Evolutionary conservation across 1,140 invertebrate genomes (phyloP).

Genomic region (Penaeus indicus): DNA sequence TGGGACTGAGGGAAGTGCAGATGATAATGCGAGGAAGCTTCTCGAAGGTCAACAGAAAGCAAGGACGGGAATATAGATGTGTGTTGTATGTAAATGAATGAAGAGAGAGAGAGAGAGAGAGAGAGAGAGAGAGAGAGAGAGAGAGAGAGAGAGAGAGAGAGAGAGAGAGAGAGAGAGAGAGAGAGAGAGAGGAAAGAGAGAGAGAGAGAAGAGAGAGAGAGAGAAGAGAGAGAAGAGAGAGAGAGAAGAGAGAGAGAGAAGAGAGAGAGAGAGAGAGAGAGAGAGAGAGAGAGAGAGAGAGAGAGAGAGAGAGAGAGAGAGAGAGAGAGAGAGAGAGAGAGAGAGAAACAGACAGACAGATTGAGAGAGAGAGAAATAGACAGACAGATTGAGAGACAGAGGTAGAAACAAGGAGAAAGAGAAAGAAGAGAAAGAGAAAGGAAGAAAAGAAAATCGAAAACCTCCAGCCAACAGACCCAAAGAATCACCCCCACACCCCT

Average conservation of each 20-base stretch:
- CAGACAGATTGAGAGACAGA: slow-evolving; percentile 16
- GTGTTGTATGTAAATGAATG: no score
- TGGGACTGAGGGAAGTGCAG: no score
- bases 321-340: slow-evolving; percentile 22
- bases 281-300: slow-evolving; percentile 1
- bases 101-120: no score
- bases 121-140: no score
- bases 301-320: slow-evolving; percentile 28
- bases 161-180: no score
- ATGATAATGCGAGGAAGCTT: no score
- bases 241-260: neutral
- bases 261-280: slow-evolving; percentile 20
- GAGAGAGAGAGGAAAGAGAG: no score
- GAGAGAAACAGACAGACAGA: slow-evolving; percentile 23
- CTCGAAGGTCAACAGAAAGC: no score
- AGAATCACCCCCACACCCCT: no score
- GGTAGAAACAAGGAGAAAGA: neutral
- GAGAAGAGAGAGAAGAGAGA: neutral
- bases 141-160: no score
- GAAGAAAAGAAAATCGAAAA: neutral
- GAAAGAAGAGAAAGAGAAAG: neutral
- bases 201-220: no score
- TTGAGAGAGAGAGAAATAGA: neutral
- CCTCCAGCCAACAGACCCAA: neutral
- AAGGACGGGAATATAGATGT: no score